A percentile compares a stretch with the other conserved stretches of the same genome.
phyloP scores from a whole-genome alignment of 2,888 invertebrate species.

The Megamerina dolium region DNA sequence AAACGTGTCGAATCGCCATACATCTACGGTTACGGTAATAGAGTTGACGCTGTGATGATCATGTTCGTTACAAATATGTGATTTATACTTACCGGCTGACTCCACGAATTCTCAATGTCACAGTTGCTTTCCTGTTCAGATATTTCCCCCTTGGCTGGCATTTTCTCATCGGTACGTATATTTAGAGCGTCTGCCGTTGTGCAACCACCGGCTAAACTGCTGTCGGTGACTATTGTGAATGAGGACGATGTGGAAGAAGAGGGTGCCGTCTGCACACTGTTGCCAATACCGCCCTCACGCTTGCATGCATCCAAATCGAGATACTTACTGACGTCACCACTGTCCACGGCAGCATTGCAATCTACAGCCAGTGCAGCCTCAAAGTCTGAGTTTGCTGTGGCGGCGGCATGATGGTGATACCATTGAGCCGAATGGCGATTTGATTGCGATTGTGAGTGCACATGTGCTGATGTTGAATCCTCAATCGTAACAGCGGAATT shows the following conservation, averaged over 20 bases:
- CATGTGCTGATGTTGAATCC: constrained; percentile 14
- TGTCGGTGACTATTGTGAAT: constrained; percentile 45
- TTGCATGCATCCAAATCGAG: constrained; percentile 47
- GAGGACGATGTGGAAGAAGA: constrained; percentile 35
- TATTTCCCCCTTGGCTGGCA: constrained; percentile 81
- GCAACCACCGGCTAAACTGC: constrained; percentile 39
- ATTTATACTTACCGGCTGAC: constrained; percentile 54
- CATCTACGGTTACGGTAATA: constrained; percentile 26
- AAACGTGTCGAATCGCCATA: constrained; percentile 45
- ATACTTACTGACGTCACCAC: constrained; percentile 42
- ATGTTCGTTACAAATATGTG: too few relatives aligned
- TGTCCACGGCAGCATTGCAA: constrained; percentile 35
- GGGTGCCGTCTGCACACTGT: constrained; percentile 19
- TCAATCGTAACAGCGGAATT: constrained; percentile 22
- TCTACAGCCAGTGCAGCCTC: constrained; percentile 38
- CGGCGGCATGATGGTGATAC: constrained; percentile 18
- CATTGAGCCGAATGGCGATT: constrained; percentile 14
- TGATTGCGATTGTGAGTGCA: constrained; percentile 9
- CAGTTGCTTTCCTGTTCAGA: constrained; percentile 84
- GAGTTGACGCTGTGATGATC: not conserved
- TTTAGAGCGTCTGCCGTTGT: constrained; percentile 54
- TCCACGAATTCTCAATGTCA: constrained; percentile 69
- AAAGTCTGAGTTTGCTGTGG: constrained; percentile 31
- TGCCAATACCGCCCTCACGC: constrained; percentile 24
- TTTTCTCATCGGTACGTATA: constrained; percentile 77